Percentiles rank a stretch among this genome's conserved stretches.
Conservation (phyloP, 2,113 vertebrate genomes). For the Coptodon bakossiorum region DNA sequence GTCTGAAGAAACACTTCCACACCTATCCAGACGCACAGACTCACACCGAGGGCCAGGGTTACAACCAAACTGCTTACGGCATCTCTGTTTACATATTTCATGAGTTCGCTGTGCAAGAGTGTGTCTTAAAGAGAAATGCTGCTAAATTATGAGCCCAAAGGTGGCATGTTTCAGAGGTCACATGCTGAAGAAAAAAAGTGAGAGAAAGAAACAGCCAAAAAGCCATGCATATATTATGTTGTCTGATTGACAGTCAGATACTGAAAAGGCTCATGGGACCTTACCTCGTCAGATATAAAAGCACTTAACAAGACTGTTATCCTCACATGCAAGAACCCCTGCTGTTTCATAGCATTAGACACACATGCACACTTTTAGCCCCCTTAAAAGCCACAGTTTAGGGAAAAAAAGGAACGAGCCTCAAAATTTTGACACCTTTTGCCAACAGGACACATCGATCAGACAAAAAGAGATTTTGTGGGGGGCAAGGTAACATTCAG, state of each 20-base stretch:
- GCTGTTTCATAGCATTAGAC: constrained; percentile 4
- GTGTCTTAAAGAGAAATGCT: neutral
- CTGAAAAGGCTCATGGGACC: constrained; percentile 4
- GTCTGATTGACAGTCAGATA: neutral
- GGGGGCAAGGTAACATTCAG: neutral
- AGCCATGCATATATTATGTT: neutral
- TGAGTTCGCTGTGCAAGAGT: constrained; percentile 1
- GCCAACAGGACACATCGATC: neutral
- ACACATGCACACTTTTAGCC: neutral
- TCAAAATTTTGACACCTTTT: constrained; percentile 12
- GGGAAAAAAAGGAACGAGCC: neutral
- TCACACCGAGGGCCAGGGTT: neutral
- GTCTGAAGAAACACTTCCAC: neutral
- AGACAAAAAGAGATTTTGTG: neutral
- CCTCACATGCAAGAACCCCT: neutral
- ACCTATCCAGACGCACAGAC: neutral
- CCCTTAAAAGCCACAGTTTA: neutral
- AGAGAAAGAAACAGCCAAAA: neutral
- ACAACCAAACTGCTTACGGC: neutral
- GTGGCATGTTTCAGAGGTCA: neutral
- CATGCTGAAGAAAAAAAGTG: neutral
- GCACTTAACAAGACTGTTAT: constrained; percentile 4
- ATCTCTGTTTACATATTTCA: constrained; percentile 47
- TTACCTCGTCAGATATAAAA: constrained; percentile 19
- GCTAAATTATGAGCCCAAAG: neutral